These are phyloP conservation scores for Candoia aspera DNA, from an alignment of 2,113 vertebrate species.

Conservation along the genomic window DNA sequence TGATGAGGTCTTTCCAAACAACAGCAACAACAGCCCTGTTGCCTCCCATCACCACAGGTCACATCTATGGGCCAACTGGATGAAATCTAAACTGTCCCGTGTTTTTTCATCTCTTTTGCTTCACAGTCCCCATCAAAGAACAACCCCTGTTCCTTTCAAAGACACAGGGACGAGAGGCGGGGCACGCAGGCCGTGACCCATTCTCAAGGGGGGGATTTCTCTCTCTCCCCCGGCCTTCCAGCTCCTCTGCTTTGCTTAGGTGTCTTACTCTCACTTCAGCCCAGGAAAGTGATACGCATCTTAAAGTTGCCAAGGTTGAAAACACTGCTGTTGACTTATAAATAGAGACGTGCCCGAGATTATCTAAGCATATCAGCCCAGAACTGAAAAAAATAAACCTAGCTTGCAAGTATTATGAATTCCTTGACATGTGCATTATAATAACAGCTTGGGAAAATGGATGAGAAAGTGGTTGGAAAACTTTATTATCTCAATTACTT, in stretches of 20 bases:
- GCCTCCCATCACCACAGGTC: neutral
- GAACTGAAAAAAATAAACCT: neutral
- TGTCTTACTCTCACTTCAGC: neutral
- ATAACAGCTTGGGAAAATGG: neutral
- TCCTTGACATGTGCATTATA: neutral
- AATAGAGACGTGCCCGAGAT: neutral
- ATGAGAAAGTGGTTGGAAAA: neutral
- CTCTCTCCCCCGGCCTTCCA: neutral
- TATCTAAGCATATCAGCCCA: neutral
- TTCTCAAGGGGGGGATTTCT: neutral
- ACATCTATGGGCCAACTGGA: too few species aligned
- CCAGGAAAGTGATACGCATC: neutral
- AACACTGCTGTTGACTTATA: neutral
- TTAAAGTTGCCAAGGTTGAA: neutral
- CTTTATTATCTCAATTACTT: neutral
- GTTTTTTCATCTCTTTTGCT: neutral
- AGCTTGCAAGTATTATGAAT: neutral
- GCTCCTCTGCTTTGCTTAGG: neutral
- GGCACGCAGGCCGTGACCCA: neutral
- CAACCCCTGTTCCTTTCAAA: neutral
- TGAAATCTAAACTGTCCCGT: rapidly evolving
- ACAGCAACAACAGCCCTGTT: too few species aligned
- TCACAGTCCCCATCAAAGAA: neutral
- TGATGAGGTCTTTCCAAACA: neutral
- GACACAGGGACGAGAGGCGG: neutral